Evolutionary conservation across 1,140 invertebrate species (phyloP).

Genomic region (Batillaria attramentaria): DNA sequence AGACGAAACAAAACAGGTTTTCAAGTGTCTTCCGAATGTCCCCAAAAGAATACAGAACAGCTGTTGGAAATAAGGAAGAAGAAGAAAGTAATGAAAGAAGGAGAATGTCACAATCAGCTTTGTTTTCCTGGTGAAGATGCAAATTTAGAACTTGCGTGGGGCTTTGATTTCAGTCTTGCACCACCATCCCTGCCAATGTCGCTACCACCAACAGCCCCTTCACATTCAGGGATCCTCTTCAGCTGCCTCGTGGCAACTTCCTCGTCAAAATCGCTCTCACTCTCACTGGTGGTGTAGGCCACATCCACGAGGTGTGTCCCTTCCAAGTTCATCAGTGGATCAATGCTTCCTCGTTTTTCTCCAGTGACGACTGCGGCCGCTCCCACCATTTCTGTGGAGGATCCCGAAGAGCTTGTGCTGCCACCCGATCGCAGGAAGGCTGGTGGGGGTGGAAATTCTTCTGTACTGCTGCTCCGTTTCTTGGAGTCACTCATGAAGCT

Average conservation of each 20-base stretch:
- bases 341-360: conserved; percentile 49
- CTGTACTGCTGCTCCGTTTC: background rate
- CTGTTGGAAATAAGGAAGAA: too few species aligned
- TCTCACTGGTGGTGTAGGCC: conserved; percentile 46
- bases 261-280: conserved; percentile 50
- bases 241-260: background rate
- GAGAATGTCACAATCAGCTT: too few species aligned
- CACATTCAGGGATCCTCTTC: background rate
- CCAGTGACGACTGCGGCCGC: conserved; percentile 11
- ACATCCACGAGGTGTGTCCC: conserved; percentile 40
- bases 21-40: too few species aligned
- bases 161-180: too few species aligned
- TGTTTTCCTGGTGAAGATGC: too few species aligned
- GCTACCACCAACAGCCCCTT: background rate
- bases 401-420: conserved; percentile 14
- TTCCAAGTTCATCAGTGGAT: conserved; percentile 53
- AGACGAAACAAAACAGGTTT: too few species aligned
- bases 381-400: conserved; percentile 21
- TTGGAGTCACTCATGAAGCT: conserved; percentile 31
- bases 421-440: conserved; percentile 24
- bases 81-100: too few species aligned
- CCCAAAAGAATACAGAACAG: too few species aligned
- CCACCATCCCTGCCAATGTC: too few species aligned
- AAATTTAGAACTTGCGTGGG: too few species aligned
- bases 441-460: conserved; percentile 43